Evolutionary conservation across 2,797 vertebrate genomes (phyloP), one percentile per base, ranked within the genome.

Genomic region (Phalloptychus januarius): DNA sequence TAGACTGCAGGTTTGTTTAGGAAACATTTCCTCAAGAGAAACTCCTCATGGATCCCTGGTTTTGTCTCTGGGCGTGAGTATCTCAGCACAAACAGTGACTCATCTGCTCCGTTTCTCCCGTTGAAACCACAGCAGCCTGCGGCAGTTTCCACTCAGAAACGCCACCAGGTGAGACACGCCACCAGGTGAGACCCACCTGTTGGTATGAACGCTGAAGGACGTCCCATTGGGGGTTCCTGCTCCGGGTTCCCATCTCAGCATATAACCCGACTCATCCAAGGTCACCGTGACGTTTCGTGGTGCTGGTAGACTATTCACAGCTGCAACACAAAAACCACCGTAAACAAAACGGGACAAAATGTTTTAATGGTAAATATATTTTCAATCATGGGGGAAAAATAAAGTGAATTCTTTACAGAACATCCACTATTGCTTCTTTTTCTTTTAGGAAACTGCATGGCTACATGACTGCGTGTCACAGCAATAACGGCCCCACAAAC

Each of bases 221-320:
- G 83, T 87, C 61, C 79, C 90, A 0, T 18, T 0, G 1, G 88
- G 82, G 0, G 89, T 87, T 5, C 38, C 85, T 11, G 79, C 75
- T 74, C 91, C 93, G 15, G 75, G 75, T 16, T 84, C 72, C 94
- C 93, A 94, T 18, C 3, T 86, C 61, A 94, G 79, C 6, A 79
- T 3, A 36, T 90, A 85, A 2, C 0, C 65, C 7, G 85, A 85
- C 18, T 83, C 1, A 4, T 0, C 3, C 1, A 88, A 83, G 16
- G 1, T 78, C 71, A 93, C 0, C 7, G 0, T 75, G 3, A 85
- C 0, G 5, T 83, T 86, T 33, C 74, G 18, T 2, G 92, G 91
- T 3, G 1, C 42, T 13, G 15, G 16, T 82, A 89, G 77, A 12
- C 74, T 28, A 81, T 28, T 79, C 58, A 70, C 3, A 46, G 50